Percentiles rank a stretch among this genome's conserved stretches.
Evolutionary conservation across 1,140 invertebrate species (phyloP).

Genomic region (Trichogramma pretiosum): DNA sequence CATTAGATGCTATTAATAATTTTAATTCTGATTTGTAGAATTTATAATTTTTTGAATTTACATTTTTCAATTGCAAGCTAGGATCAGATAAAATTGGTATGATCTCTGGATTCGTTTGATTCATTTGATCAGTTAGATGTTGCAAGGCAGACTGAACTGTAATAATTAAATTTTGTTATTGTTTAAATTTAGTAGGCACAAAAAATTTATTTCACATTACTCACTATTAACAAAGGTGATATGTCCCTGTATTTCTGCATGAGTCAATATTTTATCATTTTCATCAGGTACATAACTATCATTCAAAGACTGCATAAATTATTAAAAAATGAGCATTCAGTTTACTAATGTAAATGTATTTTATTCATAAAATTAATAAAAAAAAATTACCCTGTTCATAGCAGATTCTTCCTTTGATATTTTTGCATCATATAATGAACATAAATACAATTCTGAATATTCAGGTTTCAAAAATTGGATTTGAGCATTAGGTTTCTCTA

Average conservation of each 20-base stretch:
- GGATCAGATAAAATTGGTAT: conserved; percentile 40
- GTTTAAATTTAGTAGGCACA: not conserved
- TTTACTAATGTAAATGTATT: too few relatives aligned
- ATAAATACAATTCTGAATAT: conserved; percentile 50
- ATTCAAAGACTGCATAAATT: conserved; percentile 52
- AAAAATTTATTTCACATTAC: conserved; percentile 3
- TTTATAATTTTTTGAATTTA: conserved; percentile 25
- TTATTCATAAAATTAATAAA: not conserved
- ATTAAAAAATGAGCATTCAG: too few relatives aligned
- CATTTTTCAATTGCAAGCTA: conserved; percentile 30
- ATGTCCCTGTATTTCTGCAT: conserved; percentile 68
- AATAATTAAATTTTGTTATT: conserved; percentile 21
- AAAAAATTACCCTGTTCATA: conserved; percentile 50
- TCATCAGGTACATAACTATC: conserved; percentile 63
- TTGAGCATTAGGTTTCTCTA: too few relatives aligned
- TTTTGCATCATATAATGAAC: conserved; percentile 53
- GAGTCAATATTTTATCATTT: conserved; percentile 67
- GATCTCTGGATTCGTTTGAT: conserved; percentile 36
- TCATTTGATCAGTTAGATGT: conserved; percentile 40
- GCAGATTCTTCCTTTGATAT: conserved; percentile 54
- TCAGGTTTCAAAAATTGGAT: conserved; percentile 47
- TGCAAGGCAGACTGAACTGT: conserved; percentile 45
- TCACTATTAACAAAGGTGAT: conserved; percentile 61
- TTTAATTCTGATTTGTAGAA: conserved; percentile 30
- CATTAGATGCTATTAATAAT: conserved; percentile 21